Conservation (phyloP, 1,140 invertebrate genomes). For the Microplitis mediator region DNA sequence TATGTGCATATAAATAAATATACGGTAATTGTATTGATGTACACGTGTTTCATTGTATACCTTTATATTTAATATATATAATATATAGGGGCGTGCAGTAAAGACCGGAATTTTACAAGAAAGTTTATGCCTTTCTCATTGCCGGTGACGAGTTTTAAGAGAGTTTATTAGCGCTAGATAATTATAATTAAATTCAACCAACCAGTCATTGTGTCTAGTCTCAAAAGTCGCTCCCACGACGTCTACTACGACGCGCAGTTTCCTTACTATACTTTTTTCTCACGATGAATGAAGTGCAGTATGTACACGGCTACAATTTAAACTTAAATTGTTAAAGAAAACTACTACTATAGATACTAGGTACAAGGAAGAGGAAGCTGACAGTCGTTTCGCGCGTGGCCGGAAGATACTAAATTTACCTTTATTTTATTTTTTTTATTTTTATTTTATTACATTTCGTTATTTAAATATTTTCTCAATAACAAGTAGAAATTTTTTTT, state of each 20-base stretch:
- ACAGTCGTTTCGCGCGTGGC: constrained; percentile 2
- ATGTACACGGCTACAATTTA: not conserved
- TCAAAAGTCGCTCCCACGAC: constrained; percentile 5
- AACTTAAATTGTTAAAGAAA: not conserved
- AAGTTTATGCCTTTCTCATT: constrained; percentile 45
- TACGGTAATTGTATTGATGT: not conserved
- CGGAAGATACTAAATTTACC: not conserved
- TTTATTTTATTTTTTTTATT: not conserved
- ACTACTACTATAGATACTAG: not conserved
- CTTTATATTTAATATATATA: not conserved
- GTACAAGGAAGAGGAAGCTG: constrained; percentile 26
- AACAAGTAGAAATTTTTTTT: not conserved
- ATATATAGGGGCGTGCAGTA: not conserved
- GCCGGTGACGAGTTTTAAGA: constrained; percentile 27
- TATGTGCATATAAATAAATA: not conserved
- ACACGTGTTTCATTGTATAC: not conserved
- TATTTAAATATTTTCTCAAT: not conserved
- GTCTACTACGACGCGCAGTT: not conserved
- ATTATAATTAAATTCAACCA: constrained; percentile 54
- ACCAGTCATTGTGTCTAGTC: constrained; percentile 13
- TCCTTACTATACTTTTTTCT: constrained; percentile 18
- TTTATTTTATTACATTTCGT: constrained; percentile 6
- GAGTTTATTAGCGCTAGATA: constrained; percentile 52
- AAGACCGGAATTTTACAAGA: constrained; percentile 31
- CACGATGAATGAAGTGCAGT: not conserved